Evolutionary conservation across 1,140 invertebrate species (phyloP).

Genomic region (Cotesia typhae): DNA sequence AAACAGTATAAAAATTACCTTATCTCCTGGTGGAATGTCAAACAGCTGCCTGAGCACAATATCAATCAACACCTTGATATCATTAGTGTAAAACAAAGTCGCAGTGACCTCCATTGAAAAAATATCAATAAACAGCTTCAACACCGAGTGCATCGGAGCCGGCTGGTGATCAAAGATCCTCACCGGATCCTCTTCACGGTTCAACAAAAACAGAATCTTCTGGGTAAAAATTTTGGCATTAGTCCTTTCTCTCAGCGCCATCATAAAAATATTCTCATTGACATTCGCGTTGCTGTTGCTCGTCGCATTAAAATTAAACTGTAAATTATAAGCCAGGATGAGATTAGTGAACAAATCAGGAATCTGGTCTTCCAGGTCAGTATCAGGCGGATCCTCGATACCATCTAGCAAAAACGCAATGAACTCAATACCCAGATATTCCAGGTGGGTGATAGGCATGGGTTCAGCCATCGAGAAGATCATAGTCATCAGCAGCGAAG

Average conservation of each 20-base stretch:
- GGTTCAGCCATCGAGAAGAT: conserved; percentile 87
- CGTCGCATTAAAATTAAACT: conserved; percentile 67
- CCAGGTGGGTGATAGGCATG: conserved; percentile 84
- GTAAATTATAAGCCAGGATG: conserved; percentile 87
- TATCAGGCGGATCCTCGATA: conserved; percentile 81
- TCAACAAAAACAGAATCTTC: conserved; percentile 85
- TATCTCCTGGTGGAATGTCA: conserved; percentile 87
- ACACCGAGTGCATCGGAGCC: conserved; percentile 81
- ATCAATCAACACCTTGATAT: conserved; percentile 90
- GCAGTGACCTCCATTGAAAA: conserved; percentile 81
- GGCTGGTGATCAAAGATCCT: conserved; percentile 83
- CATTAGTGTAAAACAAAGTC: conserved; percentile 90
- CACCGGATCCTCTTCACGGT: conserved; percentile 91
- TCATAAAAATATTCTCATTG: conserved; percentile 78
- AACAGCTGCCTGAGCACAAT: conserved; percentile 88
- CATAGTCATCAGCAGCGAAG: conserved; percentile 82
- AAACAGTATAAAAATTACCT: conserved; percentile 66
- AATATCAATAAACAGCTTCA: conserved; percentile 88
- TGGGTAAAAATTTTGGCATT: conserved; percentile 88
- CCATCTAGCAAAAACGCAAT: conserved; percentile 80
- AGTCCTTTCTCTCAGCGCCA: conserved; percentile 74
- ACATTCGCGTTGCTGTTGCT: conserved; percentile 35
- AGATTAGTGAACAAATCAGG: conserved; percentile 85
- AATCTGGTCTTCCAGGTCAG: conserved; percentile 80
- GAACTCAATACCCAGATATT: conserved; percentile 82